phyloP scores from a whole-genome alignment of 2,888 invertebrate species.

The Plagiodera versicolora region DNA sequence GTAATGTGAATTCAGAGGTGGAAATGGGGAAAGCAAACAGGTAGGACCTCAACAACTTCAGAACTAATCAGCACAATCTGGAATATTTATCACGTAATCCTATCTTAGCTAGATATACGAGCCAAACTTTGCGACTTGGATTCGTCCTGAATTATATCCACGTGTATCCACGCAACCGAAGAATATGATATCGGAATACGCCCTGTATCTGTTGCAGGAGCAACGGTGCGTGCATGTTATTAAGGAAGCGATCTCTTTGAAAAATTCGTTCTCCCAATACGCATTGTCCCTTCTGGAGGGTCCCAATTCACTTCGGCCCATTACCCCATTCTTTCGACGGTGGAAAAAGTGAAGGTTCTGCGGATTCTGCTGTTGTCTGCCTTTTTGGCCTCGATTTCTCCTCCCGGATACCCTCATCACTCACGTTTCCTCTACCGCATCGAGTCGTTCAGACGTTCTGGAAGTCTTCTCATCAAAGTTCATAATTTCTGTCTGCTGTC shows the following conservation, averaged over 20 bases:
- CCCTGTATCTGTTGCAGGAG: neutral
- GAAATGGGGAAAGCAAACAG: neutral
- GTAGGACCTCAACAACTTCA: neutral
- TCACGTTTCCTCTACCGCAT: conserved; percentile 1
- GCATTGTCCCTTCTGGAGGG: conserved; percentile 2
- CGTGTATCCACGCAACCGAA: neutral
- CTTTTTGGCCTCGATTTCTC: conserved; percentile 7
- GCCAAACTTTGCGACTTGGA: neutral
- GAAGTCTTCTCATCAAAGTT: neutral
- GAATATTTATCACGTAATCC: neutral
- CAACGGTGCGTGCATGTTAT: neutral
- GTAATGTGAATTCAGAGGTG: too few species aligned
- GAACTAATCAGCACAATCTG: neutral
- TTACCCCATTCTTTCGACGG: conserved; percentile 8
- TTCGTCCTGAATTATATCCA: neutral
- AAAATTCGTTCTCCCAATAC: conserved; percentile 3
- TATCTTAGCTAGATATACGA: neutral
- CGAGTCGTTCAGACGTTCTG: neutral
- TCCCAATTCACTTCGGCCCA: conserved; percentile 9
- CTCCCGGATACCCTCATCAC: conserved; percentile 3
- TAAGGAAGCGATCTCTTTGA: neutral
- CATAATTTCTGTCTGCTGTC: neutral
- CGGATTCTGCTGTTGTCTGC: conserved; percentile 5
- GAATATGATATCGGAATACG: neutral
- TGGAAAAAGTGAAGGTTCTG: conserved; percentile 1